phyloP scores from a whole-genome alignment of 2,888 invertebrate species.

The Dastarcus helophoroides region DNA sequence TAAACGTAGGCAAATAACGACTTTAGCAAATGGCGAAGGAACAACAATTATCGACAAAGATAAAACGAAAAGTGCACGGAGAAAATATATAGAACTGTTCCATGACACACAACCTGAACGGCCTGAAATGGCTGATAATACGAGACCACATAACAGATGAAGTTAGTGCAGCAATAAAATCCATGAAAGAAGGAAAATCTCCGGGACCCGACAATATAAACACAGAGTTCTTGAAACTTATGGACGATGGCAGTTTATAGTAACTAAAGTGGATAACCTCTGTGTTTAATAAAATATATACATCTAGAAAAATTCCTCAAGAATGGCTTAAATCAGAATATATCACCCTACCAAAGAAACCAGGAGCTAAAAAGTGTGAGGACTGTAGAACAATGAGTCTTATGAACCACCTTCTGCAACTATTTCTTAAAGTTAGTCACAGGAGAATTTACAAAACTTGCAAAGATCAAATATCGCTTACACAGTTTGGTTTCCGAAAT shows the following conservation, averaged over 20 bases:
- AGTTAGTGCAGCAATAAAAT: neutral
- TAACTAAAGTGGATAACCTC: neutral
- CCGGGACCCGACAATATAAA: neutral
- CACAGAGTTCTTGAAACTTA: slow-evolving; percentile 1
- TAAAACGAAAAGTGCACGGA: too few species aligned
- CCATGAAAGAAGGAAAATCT: neutral
- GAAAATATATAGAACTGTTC: too few species aligned
- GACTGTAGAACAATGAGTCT: slow-evolving; percentile 3
- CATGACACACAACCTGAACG: too few species aligned
- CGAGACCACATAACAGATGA: too few species aligned
- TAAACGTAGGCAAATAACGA: too few species aligned
- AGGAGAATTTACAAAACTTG: slow-evolving; percentile 1
- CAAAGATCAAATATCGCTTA: neutral
- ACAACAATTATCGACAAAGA: too few species aligned
- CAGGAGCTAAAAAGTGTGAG: neutral
- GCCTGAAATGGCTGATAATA: too few species aligned
- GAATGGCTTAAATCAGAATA: slow-evolving; percentile 2
- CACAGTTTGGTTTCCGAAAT: too few species aligned
- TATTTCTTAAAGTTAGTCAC: slow-evolving; percentile 1
- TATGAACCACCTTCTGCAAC: slow-evolving; percentile 2
- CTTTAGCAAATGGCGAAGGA: too few species aligned
- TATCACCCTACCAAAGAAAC: slow-evolving; percentile 2
- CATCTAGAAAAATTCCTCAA: slow-evolving; percentile 1
- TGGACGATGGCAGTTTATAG: neutral
- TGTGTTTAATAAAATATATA: slow-evolving; percentile 2